phyloP scores from a whole-genome alignment of 2,113 vertebrate genomes.

The Trinectes maculatus region DNA sequence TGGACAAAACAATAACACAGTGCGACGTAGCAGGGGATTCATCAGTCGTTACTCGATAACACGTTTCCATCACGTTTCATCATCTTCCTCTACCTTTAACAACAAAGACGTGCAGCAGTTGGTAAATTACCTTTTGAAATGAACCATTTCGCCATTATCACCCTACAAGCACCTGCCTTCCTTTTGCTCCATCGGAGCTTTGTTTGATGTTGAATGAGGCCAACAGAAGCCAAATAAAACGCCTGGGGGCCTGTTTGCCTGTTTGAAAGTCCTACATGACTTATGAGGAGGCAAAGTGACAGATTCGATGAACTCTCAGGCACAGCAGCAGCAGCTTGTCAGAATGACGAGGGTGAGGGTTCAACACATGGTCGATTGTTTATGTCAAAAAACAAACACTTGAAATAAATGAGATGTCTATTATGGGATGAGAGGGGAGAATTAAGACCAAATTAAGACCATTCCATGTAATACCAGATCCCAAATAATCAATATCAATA shows the following conservation, averaged over 20 bases:
- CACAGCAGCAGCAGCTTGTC: neutral
- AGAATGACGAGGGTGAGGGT: neutral
- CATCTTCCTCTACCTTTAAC: neutral
- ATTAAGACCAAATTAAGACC: neutral
- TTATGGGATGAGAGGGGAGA: neutral
- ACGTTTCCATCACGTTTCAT: neutral
- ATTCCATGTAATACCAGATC: neutral
- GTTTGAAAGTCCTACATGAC: conserved; percentile 27
- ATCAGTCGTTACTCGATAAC: no score
- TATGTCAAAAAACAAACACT: no score
- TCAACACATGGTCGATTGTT: no score
- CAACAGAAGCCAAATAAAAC: conserved; percentile 51
- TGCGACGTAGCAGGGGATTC: neutral
- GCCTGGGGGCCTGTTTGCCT: conserved; percentile 49
- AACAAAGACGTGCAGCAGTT: conserved; percentile 17
- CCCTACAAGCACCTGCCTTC: conserved; percentile 48
- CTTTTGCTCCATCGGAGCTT: conserved; percentile 59
- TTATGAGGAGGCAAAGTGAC: conserved; percentile 7
- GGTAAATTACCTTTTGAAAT: conserved; percentile 35
- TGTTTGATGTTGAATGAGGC: conserved; percentile 62
- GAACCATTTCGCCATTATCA: conserved; percentile 38
- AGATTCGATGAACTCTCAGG: neutral
- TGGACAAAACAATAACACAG: neutral
- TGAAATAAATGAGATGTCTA: no score
- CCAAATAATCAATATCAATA: neutral